phyloP scores from a whole-genome alignment of 1,140 invertebrate genomes.

The Drosophila repleta region DNA sequence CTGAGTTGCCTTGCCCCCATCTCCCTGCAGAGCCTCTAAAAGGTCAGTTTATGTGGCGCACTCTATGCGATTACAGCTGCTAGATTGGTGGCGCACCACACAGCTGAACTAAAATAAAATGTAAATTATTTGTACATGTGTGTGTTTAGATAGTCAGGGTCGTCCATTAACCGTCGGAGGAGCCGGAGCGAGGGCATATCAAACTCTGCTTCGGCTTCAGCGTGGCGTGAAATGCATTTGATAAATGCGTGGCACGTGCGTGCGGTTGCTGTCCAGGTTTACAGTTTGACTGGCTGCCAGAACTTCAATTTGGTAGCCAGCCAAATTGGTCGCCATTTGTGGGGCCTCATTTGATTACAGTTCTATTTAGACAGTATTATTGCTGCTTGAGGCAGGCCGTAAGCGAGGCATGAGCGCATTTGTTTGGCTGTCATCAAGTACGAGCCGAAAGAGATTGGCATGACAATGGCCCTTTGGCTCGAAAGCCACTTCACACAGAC shows the following conservation, averaged over 20 bases:
- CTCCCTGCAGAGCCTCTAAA: constrained; percentile 17
- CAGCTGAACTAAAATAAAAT: constrained; percentile 48
- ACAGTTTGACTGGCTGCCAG: constrained; percentile 27
- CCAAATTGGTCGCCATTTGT: constrained; percentile 24
- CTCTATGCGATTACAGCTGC: constrained; percentile 23
- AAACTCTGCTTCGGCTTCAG: constrained; percentile 15
- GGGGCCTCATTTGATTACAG: constrained; percentile 19
- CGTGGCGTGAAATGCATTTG: constrained; percentile 59
- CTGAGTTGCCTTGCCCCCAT: neutral
- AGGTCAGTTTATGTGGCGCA: constrained; percentile 39
- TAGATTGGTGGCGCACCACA: neutral
- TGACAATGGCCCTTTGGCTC: constrained; percentile 36
- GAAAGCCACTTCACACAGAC: constrained; percentile 28
- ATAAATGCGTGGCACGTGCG: constrained; percentile 60
- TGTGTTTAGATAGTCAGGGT: constrained; percentile 42
- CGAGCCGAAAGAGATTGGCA: constrained; percentile 9
- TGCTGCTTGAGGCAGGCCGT: constrained; percentile 9
- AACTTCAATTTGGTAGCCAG: constrained; percentile 30
- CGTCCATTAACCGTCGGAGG: constrained; percentile 32
- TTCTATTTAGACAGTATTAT: constrained; percentile 14
- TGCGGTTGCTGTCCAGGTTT: neutral
- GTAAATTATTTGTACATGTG: constrained; percentile 43
- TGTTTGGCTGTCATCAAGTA: constrained; percentile 17
- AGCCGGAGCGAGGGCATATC: constrained; percentile 9
- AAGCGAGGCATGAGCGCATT: constrained; percentile 23